These are phyloP conservation scores for Enteromius afrohamiltoni DNA, from an alignment of 2,797 vertebrate species.

Conservation along the genomic window DNA sequence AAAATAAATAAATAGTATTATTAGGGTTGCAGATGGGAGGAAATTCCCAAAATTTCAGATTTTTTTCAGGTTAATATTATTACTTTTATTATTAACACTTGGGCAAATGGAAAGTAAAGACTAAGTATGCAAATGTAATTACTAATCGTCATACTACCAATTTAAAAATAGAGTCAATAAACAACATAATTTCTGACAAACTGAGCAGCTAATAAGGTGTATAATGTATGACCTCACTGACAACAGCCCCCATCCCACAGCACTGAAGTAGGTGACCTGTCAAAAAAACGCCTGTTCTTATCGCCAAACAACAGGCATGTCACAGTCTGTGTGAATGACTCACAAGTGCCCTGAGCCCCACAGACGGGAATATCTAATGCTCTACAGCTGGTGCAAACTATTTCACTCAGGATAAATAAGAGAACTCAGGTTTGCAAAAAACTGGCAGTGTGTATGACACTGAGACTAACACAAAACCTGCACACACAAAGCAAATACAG, in stretches of 20 bases:
- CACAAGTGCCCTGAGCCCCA: background rate
- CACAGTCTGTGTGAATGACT: conserved; percentile 10
- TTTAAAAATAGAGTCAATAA: background rate
- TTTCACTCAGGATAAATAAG: background rate
- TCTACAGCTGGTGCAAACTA: background rate
- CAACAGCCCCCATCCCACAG: background rate
- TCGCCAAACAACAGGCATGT: conserved; percentile 50
- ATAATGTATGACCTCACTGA: conserved; percentile 24
- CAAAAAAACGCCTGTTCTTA: conserved; percentile 23
- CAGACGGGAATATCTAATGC: background rate
- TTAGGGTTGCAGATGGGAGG: too few species aligned
- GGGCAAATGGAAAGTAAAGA: background rate
- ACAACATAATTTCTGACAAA: background rate
- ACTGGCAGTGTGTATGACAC: background rate
- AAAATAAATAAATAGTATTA: too few species aligned
- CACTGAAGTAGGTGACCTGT: conserved; percentile 4
- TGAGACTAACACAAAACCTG: background rate
- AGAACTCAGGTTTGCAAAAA: background rate
- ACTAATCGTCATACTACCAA: background rate
- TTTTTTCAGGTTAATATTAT: too few species aligned
- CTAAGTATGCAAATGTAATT: background rate
- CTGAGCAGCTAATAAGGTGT: background rate
- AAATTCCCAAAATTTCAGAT: too few species aligned
- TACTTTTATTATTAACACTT: background rate
- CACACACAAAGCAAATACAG: conserved; percentile 4